A percentile compares a stretch with the other conserved stretches of the same genome.
Conservation (phyloP, 2,888 invertebrate genomes). For the Lithophane semibrunnea region DNA sequence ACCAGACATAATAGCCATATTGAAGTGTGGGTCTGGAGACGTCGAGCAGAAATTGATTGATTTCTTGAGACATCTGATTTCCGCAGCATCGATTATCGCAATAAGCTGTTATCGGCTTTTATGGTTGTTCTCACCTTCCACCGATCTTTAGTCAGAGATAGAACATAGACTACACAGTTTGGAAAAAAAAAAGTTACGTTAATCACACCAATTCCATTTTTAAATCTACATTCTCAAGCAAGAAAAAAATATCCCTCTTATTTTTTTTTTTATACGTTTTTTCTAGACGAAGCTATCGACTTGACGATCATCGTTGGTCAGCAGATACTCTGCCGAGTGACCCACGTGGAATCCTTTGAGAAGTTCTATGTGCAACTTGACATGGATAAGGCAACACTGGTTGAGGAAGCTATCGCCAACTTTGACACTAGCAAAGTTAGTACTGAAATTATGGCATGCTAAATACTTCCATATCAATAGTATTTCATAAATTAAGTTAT, state of each 20-base stretch:
- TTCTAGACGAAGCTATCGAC: constrained; percentile 87
- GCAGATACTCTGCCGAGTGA: constrained; percentile 85
- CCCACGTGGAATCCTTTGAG: constrained; percentile 83
- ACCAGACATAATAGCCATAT: neutral
- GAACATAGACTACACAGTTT: neutral
- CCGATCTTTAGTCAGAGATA: neutral
- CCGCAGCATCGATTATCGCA: neutral
- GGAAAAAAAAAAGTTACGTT: neutral
- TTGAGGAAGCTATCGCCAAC: constrained; percentile 82
- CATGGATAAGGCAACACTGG: constrained; percentile 82
- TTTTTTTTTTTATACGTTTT: neutral
- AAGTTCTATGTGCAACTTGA: constrained; percentile 85
- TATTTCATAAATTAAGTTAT: neutral
- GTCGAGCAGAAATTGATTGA: neutral
- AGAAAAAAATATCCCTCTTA: neutral
- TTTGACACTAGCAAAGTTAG: constrained; percentile 79
- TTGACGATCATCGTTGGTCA: constrained; percentile 86
- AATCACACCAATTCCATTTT: neutral
- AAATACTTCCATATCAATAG: neutral
- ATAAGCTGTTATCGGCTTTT: neutral
- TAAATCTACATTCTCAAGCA: neutral
- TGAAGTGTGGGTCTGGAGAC: neutral
- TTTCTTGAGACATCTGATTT: neutral
- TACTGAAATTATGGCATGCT: neutral
- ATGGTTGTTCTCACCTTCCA: too few species aligned